Base-by-base conservation (phyloP, 2,113 vertebrate species). In the Nannospalax galili region DNA sequence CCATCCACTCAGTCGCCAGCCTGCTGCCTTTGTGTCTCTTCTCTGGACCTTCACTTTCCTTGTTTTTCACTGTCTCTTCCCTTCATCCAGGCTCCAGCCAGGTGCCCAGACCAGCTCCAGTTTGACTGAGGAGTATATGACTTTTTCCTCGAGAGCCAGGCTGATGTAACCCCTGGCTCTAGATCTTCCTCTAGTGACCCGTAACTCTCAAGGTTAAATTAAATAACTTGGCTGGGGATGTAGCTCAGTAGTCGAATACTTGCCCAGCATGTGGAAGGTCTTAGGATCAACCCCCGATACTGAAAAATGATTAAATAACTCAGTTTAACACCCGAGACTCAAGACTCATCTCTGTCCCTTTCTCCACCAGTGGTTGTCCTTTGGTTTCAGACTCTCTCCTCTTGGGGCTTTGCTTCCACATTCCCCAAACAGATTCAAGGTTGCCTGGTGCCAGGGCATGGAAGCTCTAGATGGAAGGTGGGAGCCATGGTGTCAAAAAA, bases 51-150 rank as follows among this genome's bases (percentile, higher is more conserved):
- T 78, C 4, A 1, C 14, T 11, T 40, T 16, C 72, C 42, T 74
- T 62, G 15, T 67, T 89, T 64, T 37, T 37, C 28, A 15, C 1
- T 0, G 20, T 12, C 8, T 3, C 17, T 35, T 0, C 40, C 28
- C 74, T 67, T 65, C 15, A 22, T 5, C 74, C 16, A 2, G 20
- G 28, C 37, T 56, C 40, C 35, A 42, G 69, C 1, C 7, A 17
- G 12, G 48, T 56, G 60, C 70, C 28, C 28, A n/a, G 37, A 30
- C 37, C 4, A 37, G 58, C 75, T 90, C 14, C 45, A 4, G 40
- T 32, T 52, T 56, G 37, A 73, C n/a, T 19, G 16, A 35, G 35
- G 10, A 32, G 35, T 56, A 37, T 24, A 45, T 62, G 1, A n/a
- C 48, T 30, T 24, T 70, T n/a, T 58, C 58, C 58, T 80, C 30